Percentiles rank a stretch among this genome's conserved stretches.
phyloP scores from a whole-genome alignment of 1,140 invertebrate genomes.

The Artemia franciscana region DNA sequence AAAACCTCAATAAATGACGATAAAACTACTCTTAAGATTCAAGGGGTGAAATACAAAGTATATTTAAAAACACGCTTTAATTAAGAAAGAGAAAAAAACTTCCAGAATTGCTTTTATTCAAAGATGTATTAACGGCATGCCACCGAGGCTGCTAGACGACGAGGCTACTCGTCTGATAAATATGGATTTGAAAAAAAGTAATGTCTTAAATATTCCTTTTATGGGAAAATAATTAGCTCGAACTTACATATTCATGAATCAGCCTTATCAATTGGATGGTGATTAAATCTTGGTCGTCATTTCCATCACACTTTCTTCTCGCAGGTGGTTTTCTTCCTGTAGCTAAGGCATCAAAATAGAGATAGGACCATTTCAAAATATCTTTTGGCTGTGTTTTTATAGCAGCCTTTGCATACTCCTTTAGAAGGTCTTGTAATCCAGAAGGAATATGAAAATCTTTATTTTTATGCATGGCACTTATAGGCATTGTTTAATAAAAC shows the following conservation, averaged over 20 bases:
- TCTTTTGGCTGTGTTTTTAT: slow-evolving; percentile 67
- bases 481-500: no score
- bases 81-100: no score
- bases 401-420: slow-evolving; percentile 65
- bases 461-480: slow-evolving; percentile 23
- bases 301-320: not conserved
- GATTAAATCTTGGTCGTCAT: not conserved
- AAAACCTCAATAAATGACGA: no score
- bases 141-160: no score
- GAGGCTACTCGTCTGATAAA: no score
- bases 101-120: no score
- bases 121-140: no score
- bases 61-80: no score
- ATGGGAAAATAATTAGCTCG: not conserved
- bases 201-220: not conserved
- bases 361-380: slow-evolving; percentile 52
- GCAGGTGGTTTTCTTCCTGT: slow-evolving; percentile 32
- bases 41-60: no score
- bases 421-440: slow-evolving; percentile 54
- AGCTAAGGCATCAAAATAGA: slow-evolving; percentile 45
- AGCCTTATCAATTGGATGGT: not conserved
- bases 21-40: no score
- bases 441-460: slow-evolving; percentile 39
- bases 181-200: no score
- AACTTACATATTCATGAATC: not conserved